These are phyloP conservation scores for cattle (Bos taurus) DNA, from an alignment of 2,113 vertebrate species.

Conservation along the genomic window ARS-UCD2.0 NC_037338.1:28440501-28441000, in stretches of 20 bases:
- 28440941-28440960: not conserved
- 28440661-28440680: not conserved
- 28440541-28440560: too few species aligned
- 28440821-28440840: not conserved
- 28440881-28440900: accelerated
- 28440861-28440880: not conserved
- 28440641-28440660: not conserved
- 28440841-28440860: not conserved
- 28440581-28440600: not conserved
- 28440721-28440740: not conserved
- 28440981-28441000: conserved; percentile 99
- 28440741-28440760: not conserved
- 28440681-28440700: not conserved
- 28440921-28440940: not conserved
- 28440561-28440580: accelerated
- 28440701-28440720: not conserved
- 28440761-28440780: not conserved
- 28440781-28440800: not conserved
- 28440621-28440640: not conserved
- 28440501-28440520: not conserved
- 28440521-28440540: not conserved
- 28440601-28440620: not conserved
- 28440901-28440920: not conserved
- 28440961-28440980: conserved; percentile 74
- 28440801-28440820: not conserved